These are phyloP conservation scores for Recurvirostra avosetta DNA, from an alignment of 2,113 vertebrate species.

Conservation along the genomic window DNA sequence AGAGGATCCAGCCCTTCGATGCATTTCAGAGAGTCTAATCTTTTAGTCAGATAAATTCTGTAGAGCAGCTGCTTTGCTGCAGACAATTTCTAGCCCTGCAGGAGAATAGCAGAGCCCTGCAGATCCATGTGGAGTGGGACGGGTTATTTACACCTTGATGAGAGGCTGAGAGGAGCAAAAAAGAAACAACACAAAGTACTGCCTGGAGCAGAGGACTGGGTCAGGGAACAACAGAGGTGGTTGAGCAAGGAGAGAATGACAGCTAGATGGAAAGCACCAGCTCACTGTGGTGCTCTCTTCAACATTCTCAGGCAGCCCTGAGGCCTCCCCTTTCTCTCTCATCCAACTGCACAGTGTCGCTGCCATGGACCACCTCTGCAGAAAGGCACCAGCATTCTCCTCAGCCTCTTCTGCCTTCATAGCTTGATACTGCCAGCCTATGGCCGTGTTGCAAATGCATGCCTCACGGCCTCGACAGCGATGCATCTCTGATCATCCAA, in stretches of 20 bases:
- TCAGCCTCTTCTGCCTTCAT: not conserved
- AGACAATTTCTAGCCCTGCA: not conserved
- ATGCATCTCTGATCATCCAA: not conserved
- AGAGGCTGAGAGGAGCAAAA: not conserved
- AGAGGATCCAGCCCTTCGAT: not conserved
- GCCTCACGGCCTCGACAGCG: accelerated
- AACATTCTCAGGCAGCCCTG: not conserved
- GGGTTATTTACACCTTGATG: not conserved
- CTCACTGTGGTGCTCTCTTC: not conserved
- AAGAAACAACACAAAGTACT: not conserved
- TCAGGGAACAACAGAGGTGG: not conserved
- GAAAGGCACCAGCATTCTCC: not conserved
- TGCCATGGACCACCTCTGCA: not conserved
- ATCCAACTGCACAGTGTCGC: not conserved
- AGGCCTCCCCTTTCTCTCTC: not conserved
- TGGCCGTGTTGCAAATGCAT: not conserved
- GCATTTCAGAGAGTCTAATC: slow-evolving; percentile 13
- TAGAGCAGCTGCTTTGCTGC: not conserved
- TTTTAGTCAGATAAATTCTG: not conserved
- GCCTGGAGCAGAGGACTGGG: not conserved
- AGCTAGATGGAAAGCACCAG: not conserved
- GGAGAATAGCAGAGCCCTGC: not conserved
- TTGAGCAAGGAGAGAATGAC: not conserved
- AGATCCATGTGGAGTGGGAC: not conserved
- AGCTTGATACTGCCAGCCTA: not conserved